Evolutionary conservation across 2,888 invertebrate species (phyloP).

Genomic region (Erannis defoliaria): DNA sequence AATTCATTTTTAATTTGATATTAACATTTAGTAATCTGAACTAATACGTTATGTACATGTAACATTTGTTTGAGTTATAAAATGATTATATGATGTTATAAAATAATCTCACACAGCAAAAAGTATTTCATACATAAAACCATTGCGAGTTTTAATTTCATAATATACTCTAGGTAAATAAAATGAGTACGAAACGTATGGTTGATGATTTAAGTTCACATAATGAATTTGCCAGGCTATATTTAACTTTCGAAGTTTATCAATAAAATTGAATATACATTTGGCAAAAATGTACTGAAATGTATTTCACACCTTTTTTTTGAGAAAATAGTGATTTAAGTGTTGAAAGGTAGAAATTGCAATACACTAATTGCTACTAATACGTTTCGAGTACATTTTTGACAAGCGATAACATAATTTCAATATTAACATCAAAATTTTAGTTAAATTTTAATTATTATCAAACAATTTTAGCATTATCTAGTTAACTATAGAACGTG

Average conservation of each 20-base stretch:
- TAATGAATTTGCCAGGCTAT: slow-evolving; percentile 1
- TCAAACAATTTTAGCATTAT: background rate
- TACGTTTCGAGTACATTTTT: too few species aligned
- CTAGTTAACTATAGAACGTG: background rate
- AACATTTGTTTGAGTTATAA: background rate
- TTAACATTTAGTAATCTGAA: background rate
- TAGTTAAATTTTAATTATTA: too few species aligned
- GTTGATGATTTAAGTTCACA: background rate
- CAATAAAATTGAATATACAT: slow-evolving; percentile 1
- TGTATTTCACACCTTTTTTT: too few species aligned
- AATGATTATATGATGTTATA: background rate
- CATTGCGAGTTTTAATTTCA: slow-evolving; percentile 11
- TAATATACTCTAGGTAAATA: background rate
- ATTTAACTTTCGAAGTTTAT: background rate
- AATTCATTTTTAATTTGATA: background rate
- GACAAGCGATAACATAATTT: too few species aligned
- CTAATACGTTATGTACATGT: background rate
- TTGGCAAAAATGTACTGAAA: background rate
- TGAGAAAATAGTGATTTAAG: too few species aligned
- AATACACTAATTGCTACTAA: too few species aligned
- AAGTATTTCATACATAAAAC: background rate
- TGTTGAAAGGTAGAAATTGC: too few species aligned
- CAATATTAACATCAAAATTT: too few species aligned
- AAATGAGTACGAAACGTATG: background rate
- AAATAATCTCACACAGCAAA: slow-evolving; percentile 4